Evolutionary conservation across 2,797 vertebrate species (phyloP), one percentile per base, ranked within the genome.

Genomic region (Prunella strophiata): DNA sequence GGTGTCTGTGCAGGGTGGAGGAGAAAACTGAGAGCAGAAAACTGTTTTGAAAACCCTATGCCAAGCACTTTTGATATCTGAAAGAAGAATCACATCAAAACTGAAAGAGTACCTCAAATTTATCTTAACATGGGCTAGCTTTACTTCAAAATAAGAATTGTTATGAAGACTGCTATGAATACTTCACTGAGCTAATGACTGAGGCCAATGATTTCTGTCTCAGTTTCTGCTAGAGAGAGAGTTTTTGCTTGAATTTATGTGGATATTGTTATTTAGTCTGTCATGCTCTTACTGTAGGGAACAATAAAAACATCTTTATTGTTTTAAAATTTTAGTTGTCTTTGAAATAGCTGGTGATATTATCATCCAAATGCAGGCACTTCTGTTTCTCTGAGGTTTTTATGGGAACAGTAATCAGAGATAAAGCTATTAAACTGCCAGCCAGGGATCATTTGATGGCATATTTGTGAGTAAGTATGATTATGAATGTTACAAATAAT

Each of bases 401-500:
- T 94, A 93, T 74, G 83, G 71, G 88, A 96, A 91, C 12, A 88
- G 63, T 93, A 95, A 93, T 93, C 92, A 94, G 82, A 94, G 89
- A 88, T 96, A 88, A 93, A 91, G 42, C 91, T 79, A 90, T 94
- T 91, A 96, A 95, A 92, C 88, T 94, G 89, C 85, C 92, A 92
- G 36, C 27, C 8, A 7, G 76, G 85, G 88, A 94, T 91, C 66
- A 57, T 73, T 94, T 89, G 42, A 67, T 76, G 76, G 83, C 2
- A 2, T 88, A 76, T 91, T 94, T 96, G 67, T 81, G 75, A 92
- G 68, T 73, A 86, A 94, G 85, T 84, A 76, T 61, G 89, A 85
- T 88, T 90, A 71, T 34, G 52, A 67, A 90, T 34, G 38, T 67
- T 88, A 47, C 87, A 82, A 91, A 95, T 93, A 91, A 90, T 73